A percentile compares a stretch with the other conserved stretches of the same genome.
Evolutionary conservation across 2,797 vertebrate species (phyloP).

Genomic region (Microtus agrestis): DNA sequence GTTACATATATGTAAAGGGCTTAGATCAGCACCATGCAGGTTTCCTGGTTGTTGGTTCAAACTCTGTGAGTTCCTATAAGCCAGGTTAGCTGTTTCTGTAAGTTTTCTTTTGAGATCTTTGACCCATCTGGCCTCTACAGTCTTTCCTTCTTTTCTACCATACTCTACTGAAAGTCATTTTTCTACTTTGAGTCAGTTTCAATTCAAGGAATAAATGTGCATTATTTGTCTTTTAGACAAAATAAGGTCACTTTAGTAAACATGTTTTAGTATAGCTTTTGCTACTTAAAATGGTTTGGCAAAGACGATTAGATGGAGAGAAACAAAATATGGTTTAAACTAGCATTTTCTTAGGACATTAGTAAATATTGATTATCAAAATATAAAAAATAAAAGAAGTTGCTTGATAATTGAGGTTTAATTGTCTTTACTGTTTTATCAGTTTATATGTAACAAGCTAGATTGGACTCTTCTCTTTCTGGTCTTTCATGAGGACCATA

Average conservation of each 20-base stretch:
- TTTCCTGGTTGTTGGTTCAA: too few relatives aligned
- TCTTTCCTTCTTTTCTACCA: neutral
- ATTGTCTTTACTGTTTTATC: too few relatives aligned
- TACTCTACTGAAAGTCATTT: neutral
- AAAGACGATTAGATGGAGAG: neutral
- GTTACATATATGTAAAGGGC: neutral
- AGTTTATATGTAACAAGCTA: neutral
- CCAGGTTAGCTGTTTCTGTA: too few relatives aligned
- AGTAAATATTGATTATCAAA: neutral
- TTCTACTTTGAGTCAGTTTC: neutral
- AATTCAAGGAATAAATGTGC: neutral
- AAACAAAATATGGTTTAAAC: neutral
- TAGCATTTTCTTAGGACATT: neutral
- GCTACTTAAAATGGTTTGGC: neutral
- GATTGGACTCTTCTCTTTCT: neutral
- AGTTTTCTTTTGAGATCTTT: too few relatives aligned
- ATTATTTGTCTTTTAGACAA: neutral
- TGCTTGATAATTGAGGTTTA: neutral
- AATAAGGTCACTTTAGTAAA: neutral
- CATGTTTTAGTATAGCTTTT: neutral
- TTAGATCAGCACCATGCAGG: too few relatives aligned
- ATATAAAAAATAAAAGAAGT: neutral
- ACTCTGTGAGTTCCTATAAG: too few relatives aligned
- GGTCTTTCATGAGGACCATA: neutral
- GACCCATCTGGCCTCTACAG: too few relatives aligned